Percentiles rank a stretch among this genome's conserved stretches.
phyloP scores from a whole-genome alignment of 1,140 invertebrate genomes.

The Metaphire vulgaris region DNA sequence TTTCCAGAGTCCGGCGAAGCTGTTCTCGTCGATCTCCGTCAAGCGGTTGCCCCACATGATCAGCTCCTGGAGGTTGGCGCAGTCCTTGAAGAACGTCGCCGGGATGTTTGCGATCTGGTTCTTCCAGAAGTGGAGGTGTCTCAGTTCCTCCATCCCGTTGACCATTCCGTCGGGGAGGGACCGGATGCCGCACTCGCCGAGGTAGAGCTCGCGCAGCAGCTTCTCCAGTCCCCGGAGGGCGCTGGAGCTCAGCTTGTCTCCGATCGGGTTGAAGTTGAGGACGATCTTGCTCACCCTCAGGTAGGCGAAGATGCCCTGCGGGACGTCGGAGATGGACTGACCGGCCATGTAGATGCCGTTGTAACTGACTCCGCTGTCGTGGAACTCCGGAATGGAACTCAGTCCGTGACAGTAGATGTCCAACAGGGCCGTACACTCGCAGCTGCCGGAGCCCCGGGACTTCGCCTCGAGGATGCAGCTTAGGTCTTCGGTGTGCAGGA shows the following conservation, averaged over 20 bases:
- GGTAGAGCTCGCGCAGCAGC: conserved; percentile 17
- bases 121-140: conserved; percentile 22
- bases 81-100: conserved; percentile 10
- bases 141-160: conserved; percentile 6
- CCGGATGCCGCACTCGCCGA: conserved; percentile 20
- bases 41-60: conserved; percentile 9
- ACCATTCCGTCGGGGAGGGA: conserved; percentile 14
- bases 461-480: not conserved
- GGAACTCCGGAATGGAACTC: not conserved
- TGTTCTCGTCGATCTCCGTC: not conserved
- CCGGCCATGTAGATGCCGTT: not conserved
- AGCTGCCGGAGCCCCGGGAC: not conserved
- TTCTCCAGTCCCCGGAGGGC: conserved; percentile 10
- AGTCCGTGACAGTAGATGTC: conserved; percentile 6
- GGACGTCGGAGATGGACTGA: not conserved
- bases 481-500: not conserved
- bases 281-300: conserved; percentile 25
- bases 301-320: conserved; percentile 10
- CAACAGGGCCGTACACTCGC: conserved; percentile 5
- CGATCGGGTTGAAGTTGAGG: conserved; percentile 28
- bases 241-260: conserved; percentile 11
- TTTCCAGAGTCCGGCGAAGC: conserved; percentile 5
- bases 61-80: conserved; percentile 16
- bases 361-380: too few relatives aligned
- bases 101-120: conserved; percentile 21